Evolutionary conservation across 2,113 vertebrate genomes (phyloP), one percentile per base, ranked within the genome.

Genomic region (Seriola rivoliana): DNA sequence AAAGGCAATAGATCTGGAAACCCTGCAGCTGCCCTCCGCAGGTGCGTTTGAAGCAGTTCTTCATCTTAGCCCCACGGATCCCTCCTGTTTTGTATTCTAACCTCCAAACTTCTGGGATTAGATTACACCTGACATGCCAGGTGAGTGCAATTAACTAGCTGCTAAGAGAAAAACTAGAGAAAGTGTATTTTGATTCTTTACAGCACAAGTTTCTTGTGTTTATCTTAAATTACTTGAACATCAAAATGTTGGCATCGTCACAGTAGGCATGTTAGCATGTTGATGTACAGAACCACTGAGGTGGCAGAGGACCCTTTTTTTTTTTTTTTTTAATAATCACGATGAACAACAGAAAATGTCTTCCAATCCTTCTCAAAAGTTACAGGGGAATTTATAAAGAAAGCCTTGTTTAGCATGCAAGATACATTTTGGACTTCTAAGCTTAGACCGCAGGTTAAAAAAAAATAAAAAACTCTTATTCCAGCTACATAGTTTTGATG

Each of bases 101-200:
- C 48, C 59, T 62, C 52, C 52, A 77, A 76, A 82, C 80, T 68
- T 14, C 52, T 52, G 86, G 76, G 82, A 85, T 86, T 75, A 71
- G 44, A 81, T 70, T 75, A 76, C 78, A 71, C 80, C 55, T 50
- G 58, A 57, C 69, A 84, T 60, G 67, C 38, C 79, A 86, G 73
- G 75, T 83, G 73, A 84, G 82, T 50, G 82, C 82, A 85, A 82
- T 87, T 81, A 81, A 70, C 64, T 69, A 50, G 80, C 77, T 68
- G n/a, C 67, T 77, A 74, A 44, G 70, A 76, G 8, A 58, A 29
- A 83, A 79, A 82, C 46, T 44, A 50, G 13, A 48, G 8, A 71
- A 68, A 60, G 36, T 32, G 54, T 34, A 62, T 80, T 69, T 66
- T 63, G 29, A 50, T 52, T 66, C 40, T 36, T 36, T 21, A 52